These are phyloP conservation scores for Sarotherodon lohbergeri DNA, from an alignment of 2,113 vertebrate genomes.

Conservation along the genomic window DNA sequence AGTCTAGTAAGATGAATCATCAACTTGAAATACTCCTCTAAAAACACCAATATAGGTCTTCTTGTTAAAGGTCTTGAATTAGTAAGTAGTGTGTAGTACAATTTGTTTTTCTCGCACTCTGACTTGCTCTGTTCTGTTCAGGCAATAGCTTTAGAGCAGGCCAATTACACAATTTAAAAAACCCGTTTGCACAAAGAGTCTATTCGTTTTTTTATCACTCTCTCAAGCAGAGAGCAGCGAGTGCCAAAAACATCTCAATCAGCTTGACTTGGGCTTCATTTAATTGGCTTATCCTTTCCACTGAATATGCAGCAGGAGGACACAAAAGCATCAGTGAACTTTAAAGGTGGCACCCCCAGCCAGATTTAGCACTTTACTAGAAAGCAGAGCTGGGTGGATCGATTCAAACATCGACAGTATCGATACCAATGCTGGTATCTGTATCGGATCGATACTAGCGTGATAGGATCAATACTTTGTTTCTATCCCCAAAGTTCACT, in stretches of 20 bases:
- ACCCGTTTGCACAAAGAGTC: not conserved
- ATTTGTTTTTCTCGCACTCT: not conserved
- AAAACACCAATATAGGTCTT: not conserved
- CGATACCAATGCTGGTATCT: not conserved
- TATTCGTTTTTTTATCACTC: not conserved
- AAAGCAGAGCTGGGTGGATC: not conserved
- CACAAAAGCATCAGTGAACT: not conserved
- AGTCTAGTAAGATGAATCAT: not conserved
- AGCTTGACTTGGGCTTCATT: constrained; percentile 11
- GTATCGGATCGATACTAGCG: not conserved
- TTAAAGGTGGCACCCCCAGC: not conserved
- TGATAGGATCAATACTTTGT: not conserved
- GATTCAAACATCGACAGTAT: not conserved
- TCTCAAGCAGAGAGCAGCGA: not conserved
- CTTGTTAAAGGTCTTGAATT: not conserved
- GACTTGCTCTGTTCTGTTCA: not conserved
- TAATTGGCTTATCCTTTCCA: constrained; percentile 12
- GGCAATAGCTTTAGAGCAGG: not conserved
- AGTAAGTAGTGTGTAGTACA: not conserved
- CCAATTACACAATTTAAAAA: not conserved
- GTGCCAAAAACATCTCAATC: constrained; percentile 1
- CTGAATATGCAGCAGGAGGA: not conserved
- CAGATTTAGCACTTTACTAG: not conserved
- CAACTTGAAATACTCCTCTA: not conserved
- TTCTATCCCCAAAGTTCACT: not conserved